Base-by-base conservation (phyloP, 2,797 vertebrate species). In the Alosa sapidissima region DNA sequence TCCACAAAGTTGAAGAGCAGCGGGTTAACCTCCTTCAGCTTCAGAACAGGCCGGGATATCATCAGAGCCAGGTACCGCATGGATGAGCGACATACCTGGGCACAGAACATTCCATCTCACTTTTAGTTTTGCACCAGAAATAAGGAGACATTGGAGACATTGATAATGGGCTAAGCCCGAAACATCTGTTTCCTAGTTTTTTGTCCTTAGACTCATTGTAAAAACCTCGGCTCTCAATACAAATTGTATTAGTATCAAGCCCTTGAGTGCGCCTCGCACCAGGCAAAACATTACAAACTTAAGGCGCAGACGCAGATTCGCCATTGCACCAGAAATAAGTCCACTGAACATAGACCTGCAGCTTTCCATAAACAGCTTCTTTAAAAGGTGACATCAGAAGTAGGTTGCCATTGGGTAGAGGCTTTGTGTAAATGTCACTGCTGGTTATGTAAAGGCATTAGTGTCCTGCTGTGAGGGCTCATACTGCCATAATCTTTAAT, bases 1-100 rank as follows among this genome's bases (percentile, higher is more conserved):
- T 99, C 98, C 89, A 99, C 98, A 10, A 98, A 98, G 95, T 97
- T 99, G 92, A 99, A 99, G 4, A 99, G 96, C 90, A 99, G 94
- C 0, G 98, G 98, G 91, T 99, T 99, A 93, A 98, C 96, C 93
- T 98, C 97, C 28, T 97, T 95, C 86, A 99, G 94, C 86, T 95
- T 97, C 89, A 99, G 94, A 85, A 99, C 98, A 0, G 98, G 98
- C 54, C 98, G 94, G 0, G 97, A 91, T 85, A 98, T 94, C 98
- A 99, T 99, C 91, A 99, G 94, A 0, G 97, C 93, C 89, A 99
- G 93, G 92, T 99, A 99, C n/a, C 98, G 96, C 95, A 99, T 93
- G 82, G 97, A 98, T 84, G 97, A 97, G 60, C 98, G 97, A 1
- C 98, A 98, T 81, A 99, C 98, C 98, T 99, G 90, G 33, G 87